These are phyloP conservation scores for Ophion ellenae DNA, from an alignment of 2,888 invertebrate species.

Conservation along the genomic window DNA sequence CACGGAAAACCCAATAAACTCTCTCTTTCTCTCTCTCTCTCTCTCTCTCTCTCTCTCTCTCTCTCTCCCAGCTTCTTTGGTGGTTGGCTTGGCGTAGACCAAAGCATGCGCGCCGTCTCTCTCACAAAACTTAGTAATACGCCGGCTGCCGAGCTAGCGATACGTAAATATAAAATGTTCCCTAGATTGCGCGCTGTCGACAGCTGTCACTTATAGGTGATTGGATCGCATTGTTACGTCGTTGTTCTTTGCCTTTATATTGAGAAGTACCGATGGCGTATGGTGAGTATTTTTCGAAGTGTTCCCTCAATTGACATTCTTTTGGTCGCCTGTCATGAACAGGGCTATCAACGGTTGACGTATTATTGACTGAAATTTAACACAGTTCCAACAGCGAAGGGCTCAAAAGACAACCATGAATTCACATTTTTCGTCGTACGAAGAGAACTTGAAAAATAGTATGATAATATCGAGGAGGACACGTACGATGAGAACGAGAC, in stretches of 20 bases:
- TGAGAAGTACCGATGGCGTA: neutral
- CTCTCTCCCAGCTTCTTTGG: neutral
- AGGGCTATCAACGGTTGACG: neutral
- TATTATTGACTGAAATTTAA: neutral
- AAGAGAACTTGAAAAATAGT: neutral
- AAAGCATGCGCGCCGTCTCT: neutral
- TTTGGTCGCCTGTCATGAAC: neutral
- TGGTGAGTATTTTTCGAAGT: neutral
- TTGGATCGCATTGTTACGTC: neutral
- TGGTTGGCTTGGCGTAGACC: neutral
- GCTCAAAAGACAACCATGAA: neutral
- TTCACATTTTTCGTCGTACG: neutral
- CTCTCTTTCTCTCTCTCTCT: neutral
- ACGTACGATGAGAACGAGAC: no score
- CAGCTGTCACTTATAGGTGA: neutral
- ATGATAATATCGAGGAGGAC: neutral
- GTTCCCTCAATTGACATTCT: neutral
- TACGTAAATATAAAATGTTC: neutral
- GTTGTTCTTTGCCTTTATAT: neutral
- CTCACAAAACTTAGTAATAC: neutral
- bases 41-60: neutral
- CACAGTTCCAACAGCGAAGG: neutral
- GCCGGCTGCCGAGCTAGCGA: neutral
- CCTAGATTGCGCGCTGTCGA: neutral
- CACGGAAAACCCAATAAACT: no score